These are phyloP conservation scores for Homalodisca vitripennis DNA, from an alignment of 1,140 invertebrate species.

Conservation along the genomic window DNA sequence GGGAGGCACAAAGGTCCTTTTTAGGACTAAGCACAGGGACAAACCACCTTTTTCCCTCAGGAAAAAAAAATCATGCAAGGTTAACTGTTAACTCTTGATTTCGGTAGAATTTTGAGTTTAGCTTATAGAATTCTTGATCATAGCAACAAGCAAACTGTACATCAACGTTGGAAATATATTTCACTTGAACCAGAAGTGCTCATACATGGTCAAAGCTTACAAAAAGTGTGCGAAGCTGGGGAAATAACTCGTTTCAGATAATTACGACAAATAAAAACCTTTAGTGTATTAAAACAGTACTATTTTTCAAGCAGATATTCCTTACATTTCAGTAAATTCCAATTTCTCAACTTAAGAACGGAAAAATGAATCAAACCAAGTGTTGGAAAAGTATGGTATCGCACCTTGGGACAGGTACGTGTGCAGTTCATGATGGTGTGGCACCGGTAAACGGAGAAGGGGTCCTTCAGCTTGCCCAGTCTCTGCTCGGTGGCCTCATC, in stretches of 20 bases:
- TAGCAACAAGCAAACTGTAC: not conserved
- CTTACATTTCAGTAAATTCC: not conserved
- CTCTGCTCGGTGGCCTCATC: slow-evolving; percentile 83
- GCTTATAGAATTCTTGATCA: no score
- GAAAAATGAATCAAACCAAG: no score
- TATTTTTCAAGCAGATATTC: not conserved
- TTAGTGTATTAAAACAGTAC: not conserved
- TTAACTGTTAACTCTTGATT: no score
- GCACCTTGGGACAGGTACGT: slow-evolving; percentile 91
- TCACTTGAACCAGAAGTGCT: no score
- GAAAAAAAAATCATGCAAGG: no score
- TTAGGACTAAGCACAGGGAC: no score
- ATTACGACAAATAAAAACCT: not conserved
- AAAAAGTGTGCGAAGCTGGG: no score
- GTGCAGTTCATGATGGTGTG: slow-evolving; percentile 99
- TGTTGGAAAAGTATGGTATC: not conserved
- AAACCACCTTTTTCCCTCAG: no score
- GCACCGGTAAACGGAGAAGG: slow-evolving; percentile 94
- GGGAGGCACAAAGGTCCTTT: no score
- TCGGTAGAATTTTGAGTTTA: no score
- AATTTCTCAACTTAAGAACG: not conserved
- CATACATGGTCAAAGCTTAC: no score
- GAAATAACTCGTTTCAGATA: not conserved
- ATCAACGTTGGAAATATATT: not conserved
- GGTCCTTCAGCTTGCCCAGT: slow-evolving; percentile 80